Base-by-base conservation (phyloP, 1,140 invertebrate species). In the Heterodera carotae region DNA sequence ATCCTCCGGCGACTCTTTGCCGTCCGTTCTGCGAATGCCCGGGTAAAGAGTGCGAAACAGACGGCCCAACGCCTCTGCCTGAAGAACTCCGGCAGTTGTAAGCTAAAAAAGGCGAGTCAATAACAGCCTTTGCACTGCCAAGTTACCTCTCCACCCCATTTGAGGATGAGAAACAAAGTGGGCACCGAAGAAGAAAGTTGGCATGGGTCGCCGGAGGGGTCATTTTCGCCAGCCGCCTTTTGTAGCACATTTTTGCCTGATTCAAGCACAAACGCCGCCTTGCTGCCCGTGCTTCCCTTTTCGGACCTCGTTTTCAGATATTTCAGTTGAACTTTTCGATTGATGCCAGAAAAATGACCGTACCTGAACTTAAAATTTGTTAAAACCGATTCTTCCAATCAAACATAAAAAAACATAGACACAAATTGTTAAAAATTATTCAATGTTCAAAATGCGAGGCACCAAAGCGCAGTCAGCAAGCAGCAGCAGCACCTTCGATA, bases 31-130 rank as follows among this genome's bases (percentile, higher is more conserved):
- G 53, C 85, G 64, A 80, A 91, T 91, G 68, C 91, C 91, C 34
- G 91, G 97, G 90, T 99, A 99, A 92, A 99, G 96, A 91, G 96
- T 98, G 71, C 97, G 92, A 90, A 99, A 99, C 84, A 98, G 96
- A 80, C 95, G 91, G 5, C 97, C 97, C 39, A 99, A 89, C 88
- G 98, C 81, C 76, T 85, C 81, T 31, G 80, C 82, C 77, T 83
- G 80, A 15, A 85, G 69, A 43, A 80, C 69, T 39, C 81, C 76
- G 78, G 48, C 78, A 74, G 76, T 33, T 12, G 76, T 25, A 71
- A 71, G 27, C 56, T 71, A 0, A 31, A 71, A 71, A 25, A 18
- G 43, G n/a, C n/a, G n/a, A n/a, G n/a, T n/a, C n/a, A n/a, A 43
- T n/a, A 27, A 27, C 31, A 33, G 25, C 68, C 60, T 66, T 18